phyloP scores from a whole-genome alignment of 2,113 vertebrate genomes.

The Sapajus apella region DNA sequence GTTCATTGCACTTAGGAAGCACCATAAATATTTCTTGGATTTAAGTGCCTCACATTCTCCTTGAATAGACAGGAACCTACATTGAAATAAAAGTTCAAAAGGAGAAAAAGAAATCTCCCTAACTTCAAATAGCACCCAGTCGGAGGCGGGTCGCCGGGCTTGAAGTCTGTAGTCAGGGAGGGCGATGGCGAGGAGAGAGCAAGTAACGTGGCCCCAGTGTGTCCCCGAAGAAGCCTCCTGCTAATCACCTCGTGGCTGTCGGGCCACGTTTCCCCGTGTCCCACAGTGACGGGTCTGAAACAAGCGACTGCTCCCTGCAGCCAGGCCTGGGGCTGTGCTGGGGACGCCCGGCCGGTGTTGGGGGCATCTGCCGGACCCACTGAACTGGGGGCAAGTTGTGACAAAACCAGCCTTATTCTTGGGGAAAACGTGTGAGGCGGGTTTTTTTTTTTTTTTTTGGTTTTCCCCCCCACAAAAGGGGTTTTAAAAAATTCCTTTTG shows the following conservation, averaged over 20 bases:
- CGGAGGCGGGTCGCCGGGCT: background rate
- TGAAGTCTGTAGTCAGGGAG: background rate
- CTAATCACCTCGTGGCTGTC: background rate
- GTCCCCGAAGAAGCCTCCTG: background rate
- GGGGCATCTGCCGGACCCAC: background rate
- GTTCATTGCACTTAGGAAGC: background rate
- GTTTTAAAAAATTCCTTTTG: conserved; percentile 55
- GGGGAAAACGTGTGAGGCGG: background rate
- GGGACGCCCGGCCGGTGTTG: fast-evolving
- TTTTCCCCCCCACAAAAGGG: conserved; percentile 21
- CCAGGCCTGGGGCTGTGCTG: background rate
- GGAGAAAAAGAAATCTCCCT: background rate
- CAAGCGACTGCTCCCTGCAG: background rate
- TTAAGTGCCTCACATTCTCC: background rate
- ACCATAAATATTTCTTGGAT: background rate
- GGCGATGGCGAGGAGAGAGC: too few relatives aligned
- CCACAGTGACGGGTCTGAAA: background rate
- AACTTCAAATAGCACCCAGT: background rate
- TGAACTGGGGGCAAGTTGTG: conserved; percentile 43
- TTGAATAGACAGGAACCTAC: background rate
- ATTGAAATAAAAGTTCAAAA: conserved; percentile 47
- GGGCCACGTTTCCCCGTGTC: background rate
- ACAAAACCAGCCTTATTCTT: conserved; percentile 38
- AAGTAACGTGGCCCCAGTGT: background rate
- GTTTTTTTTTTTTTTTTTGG: background rate